phyloP scores from a whole-genome alignment of 2,797 vertebrate genomes.

The Phataginus tricuspis region DNA sequence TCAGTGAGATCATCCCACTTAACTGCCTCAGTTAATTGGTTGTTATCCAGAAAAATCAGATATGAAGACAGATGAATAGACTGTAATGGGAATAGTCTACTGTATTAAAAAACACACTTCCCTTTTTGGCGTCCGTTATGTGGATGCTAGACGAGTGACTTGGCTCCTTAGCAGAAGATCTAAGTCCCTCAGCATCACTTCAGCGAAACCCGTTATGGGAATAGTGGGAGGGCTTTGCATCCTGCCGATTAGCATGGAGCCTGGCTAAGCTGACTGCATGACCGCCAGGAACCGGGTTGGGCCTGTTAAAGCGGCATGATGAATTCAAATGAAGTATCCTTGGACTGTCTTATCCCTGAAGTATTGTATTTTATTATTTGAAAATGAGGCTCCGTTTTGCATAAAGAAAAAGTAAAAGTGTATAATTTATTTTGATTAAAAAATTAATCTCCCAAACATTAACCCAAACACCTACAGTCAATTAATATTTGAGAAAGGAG shows the following conservation, averaged over 20 bases:
- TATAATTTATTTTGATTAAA: conserved; percentile 35
- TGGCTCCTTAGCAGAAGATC: not conserved
- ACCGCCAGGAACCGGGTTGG: not conserved
- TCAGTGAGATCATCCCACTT: conserved; percentile 2
- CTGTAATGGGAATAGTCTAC: not conserved
- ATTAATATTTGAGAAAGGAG: too few relatives aligned
- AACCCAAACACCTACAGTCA: too few relatives aligned
- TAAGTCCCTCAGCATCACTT: conserved; percentile 19
- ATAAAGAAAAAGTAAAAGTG: conserved; percentile 14
- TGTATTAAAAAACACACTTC: not conserved
- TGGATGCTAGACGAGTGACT: not conserved
- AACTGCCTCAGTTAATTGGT: conserved; percentile 7
- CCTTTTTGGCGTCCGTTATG: not conserved
- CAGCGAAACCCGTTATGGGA: not conserved
- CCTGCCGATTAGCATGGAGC: conserved; percentile 1
- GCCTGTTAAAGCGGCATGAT: not conserved
- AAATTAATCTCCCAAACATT: too few relatives aligned
- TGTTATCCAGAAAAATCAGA: not conserved
- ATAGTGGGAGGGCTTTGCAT: not conserved
- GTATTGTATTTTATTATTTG: conserved; percentile 7
- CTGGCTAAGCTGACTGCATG: conserved; percentile 17
- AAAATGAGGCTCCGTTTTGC: not conserved
- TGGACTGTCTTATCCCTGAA: not conserved
- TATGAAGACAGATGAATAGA: not conserved
- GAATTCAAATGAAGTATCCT: conserved; percentile 28